Base-by-base conservation (phyloP, 2,888 invertebrate genomes). In the Erebia ligea region DNA sequence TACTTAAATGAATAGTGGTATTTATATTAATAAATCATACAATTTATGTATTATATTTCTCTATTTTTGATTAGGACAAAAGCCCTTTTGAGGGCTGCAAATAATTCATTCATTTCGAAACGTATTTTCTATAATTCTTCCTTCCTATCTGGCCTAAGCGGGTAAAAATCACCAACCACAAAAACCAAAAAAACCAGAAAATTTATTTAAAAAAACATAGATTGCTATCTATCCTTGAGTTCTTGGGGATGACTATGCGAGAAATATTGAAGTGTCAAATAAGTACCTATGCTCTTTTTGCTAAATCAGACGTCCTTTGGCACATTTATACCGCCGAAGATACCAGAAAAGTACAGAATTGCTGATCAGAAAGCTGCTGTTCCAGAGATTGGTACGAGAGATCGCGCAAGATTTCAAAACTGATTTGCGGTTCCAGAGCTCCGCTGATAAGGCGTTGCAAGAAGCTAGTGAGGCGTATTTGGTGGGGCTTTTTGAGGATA, bases 301-400 rank as follows among this genome's bases (percentile, higher is more conserved):
- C n/a, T n/a, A n/a, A n/a, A n/a, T n/a, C n/a, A n/a, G n/a, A n/a
- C n/a, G n/a, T n/a, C n/a, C n/a, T n/a, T n/a, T n/a, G n/a, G n/a
- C n/a, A n/a, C n/a, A n/a, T n/a, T n/a, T n/a, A n/a, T n/a, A n/a
- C n/a, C n/a, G n/a, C 42, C 25, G 67, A 17, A 58, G 67, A n/a
- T 67, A 67, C 34, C 67, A 67, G 34, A 67, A 67, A 19, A 66
- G 67, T 17, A 67, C 67, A 0, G 67, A 66, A n/a, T 21, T 66
- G 4, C 21, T 66, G 19, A 66, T 66, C 40, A 34, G 66, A 13
- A 67, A 58, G 34, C 25, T 67, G 88, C 97, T 98, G 21, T 98
- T 98, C 95, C 98, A 98, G 87, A 96, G 97, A 82, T 92, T 96
- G 15, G 96, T 96, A 17, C 88, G 96, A 79, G 96, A 96, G 83